phyloP scores from a whole-genome alignment of 2,113 vertebrate species.

The Sarotherodon lohbergeri region DNA sequence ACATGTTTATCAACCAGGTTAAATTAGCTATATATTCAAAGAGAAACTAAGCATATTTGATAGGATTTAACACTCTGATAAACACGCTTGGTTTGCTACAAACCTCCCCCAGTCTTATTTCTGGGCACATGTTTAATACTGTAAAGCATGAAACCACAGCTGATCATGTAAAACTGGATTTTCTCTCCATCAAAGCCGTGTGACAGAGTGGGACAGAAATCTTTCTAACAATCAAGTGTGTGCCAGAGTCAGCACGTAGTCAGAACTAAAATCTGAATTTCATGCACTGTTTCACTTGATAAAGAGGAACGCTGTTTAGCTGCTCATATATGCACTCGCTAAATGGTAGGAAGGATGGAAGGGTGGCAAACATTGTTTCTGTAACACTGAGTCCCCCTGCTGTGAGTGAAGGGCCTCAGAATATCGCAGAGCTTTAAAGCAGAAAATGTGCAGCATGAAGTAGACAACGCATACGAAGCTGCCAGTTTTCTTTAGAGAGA shows the following conservation, averaged over 20 bases:
- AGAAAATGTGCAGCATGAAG: neutral
- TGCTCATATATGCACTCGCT: neutral
- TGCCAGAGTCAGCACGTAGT: neutral
- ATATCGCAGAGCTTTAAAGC: neutral
- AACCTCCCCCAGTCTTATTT: neutral
- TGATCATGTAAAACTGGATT: conserved; percentile 7
- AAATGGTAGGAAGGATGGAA: neutral
- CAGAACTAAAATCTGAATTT: conserved; percentile 20
- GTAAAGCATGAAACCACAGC: neutral
- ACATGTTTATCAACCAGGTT: neutral
- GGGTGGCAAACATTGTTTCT: neutral
- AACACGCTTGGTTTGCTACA: neutral
- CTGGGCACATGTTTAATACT: neutral
- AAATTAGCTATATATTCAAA: neutral
- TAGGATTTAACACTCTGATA: neutral
- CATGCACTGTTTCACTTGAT: conserved; percentile 19
- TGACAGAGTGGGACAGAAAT: conserved; percentile 31
- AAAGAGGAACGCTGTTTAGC: neutral
- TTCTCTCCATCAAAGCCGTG: conserved; percentile 25
- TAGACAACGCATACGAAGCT: neutral
- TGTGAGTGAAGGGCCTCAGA: neutral
- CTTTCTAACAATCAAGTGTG: conserved; percentile 33
- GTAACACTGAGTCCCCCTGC: conserved; percentile 16
- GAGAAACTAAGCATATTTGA: neutral
- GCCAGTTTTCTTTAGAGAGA: neutral